Percentiles rank a stretch among this genome's conserved stretches.
Evolutionary conservation across 1,140 invertebrate genomes (phyloP).

Genomic region (Neocloeon triangulifer): DNA sequence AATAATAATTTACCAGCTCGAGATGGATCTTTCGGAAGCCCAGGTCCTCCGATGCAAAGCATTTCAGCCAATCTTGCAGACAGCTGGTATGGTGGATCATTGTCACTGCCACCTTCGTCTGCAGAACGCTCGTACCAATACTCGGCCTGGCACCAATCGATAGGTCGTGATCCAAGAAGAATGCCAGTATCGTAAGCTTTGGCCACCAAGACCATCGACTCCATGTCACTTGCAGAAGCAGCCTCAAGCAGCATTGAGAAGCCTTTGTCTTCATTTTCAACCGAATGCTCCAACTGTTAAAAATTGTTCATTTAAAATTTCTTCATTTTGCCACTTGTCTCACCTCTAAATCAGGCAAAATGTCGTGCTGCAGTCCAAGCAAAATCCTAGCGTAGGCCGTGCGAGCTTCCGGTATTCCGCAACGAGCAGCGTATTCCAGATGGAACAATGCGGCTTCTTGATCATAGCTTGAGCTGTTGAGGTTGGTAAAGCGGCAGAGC

Average conservation of each 20-base stretch:
- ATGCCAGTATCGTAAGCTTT: constrained; percentile 25
- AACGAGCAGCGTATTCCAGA: constrained; percentile 25
- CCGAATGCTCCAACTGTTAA: constrained; percentile 6
- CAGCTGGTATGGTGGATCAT: constrained; percentile 18
- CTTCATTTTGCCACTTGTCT: background rate
- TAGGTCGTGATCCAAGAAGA: constrained; percentile 16
- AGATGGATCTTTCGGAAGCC: constrained; percentile 19
- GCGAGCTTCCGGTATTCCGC: constrained; percentile 27
- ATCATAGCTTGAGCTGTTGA: constrained; percentile 19
- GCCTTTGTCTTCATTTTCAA: constrained; percentile 9
- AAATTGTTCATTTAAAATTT: background rate
- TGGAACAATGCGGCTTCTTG: constrained; percentile 27
- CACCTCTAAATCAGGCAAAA: constrained; percentile 18
- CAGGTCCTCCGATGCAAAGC: constrained; percentile 21
- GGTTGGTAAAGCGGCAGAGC: constrained; percentile 21
- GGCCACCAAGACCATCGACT: constrained; percentile 25
- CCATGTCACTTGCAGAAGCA: constrained; percentile 24
- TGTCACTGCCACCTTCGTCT: constrained; percentile 16
- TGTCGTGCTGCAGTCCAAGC: constrained; percentile 22
- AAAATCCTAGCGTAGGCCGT: constrained; percentile 24
- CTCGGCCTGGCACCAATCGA: constrained; percentile 20
- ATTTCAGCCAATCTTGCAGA: constrained; percentile 24
- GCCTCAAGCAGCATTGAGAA: constrained; percentile 18
- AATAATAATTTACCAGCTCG: constrained; percentile 17
- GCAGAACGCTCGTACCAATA: constrained; percentile 22